Conservation (phyloP, 2,797 vertebrate species). For the Neomorphus geoffroyi region DNA sequence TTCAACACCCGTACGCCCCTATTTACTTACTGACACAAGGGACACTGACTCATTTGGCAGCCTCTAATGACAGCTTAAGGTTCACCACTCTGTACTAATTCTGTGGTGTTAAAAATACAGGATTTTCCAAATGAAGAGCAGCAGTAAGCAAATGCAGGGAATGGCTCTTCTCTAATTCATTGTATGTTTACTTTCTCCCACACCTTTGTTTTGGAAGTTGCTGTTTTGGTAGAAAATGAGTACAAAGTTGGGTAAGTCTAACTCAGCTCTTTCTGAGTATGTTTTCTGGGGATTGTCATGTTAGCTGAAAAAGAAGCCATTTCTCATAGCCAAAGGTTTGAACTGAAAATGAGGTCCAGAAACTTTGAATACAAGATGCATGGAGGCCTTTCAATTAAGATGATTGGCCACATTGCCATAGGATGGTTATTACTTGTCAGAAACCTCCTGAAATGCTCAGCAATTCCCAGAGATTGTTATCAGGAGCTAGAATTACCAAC, state of each 20-base stretch:
- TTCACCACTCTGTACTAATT: slow-evolving; percentile 65
- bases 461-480: slow-evolving; percentile 70
- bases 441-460: slow-evolving; percentile 77
- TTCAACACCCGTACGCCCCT: slow-evolving; percentile 25
- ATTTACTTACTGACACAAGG: slow-evolving; percentile 35
- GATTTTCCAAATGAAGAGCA: slow-evolving; percentile 26
- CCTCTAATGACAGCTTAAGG: slow-evolving; percentile 73
- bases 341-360: slow-evolving; percentile 69
- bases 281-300: not conserved
- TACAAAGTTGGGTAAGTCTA: not conserved
- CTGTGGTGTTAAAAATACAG: slow-evolving; percentile 74
- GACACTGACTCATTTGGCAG: slow-evolving; percentile 60
- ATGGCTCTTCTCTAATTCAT: slow-evolving; percentile 18
- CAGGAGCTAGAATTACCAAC: slow-evolving; percentile 74
- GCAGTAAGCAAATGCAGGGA: slow-evolving; percentile 3
- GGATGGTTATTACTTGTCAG: slow-evolving; percentile 29
- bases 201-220: slow-evolving; percentile 30
- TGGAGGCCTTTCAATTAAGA: slow-evolving; percentile 80
- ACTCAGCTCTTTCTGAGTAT: slow-evolving; percentile 9
- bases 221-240: slow-evolving; percentile 14
- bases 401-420: slow-evolving; percentile 61
- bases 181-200: slow-evolving; percentile 28
- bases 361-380: slow-evolving; percentile 73
- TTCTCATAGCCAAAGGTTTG: slow-evolving; percentile 63
- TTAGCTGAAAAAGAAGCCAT: slow-evolving; percentile 45